A percentile compares a stretch with the other conserved stretches of the same genome.
Conservation (phyloP, 2,797 vertebrate genomes). For the Gambelia wislizenii region DNA sequence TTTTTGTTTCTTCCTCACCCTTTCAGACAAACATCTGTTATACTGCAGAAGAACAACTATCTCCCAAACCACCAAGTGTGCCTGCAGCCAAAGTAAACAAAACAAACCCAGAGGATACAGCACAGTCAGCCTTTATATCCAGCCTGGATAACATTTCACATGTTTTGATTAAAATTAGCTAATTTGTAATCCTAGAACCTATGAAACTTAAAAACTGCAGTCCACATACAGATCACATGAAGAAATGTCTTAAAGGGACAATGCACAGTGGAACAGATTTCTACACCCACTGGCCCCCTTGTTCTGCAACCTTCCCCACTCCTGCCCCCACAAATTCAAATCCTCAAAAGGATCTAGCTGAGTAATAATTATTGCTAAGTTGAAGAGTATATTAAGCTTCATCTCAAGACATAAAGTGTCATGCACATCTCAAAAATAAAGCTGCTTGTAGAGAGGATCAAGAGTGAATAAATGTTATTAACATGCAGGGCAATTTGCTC, state of each 20-base stretch:
- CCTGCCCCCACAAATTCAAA: slow-evolving; percentile 30
- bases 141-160: slow-evolving; percentile 94
- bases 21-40: slow-evolving; percentile 99
- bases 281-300: slow-evolving; percentile 37
- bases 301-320: slow-evolving; percentile 13
- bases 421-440: slow-evolving; percentile 35
- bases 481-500: slow-evolving; percentile 52
- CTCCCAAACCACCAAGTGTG: slow-evolving; percentile 93
- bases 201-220: slow-evolving; percentile 93
- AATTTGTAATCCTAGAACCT: slow-evolving; percentile 97
- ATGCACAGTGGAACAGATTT: slow-evolving; percentile 68
- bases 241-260: slow-evolving; percentile 78
- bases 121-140: slow-evolving; percentile 96
- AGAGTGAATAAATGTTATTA: slow-evolving; percentile 40
- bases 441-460: slow-evolving; percentile 36
- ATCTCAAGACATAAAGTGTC: slow-evolving; percentile 63
- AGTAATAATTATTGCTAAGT: slow-evolving; percentile 35
- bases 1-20: slow-evolving; percentile 98
- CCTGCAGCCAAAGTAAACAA: slow-evolving; percentile 97
- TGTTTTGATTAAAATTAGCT: slow-evolving; percentile 99
- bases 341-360: slow-evolving; percentile 50
- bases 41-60: slow-evolving; percentile 94
- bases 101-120: slow-evolving; percentile 89
- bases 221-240: slow-evolving; percentile 89
- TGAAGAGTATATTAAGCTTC: slow-evolving; percentile 35